A percentile compares a stretch with the other conserved stretches of the same genome.
These are phyloP conservation scores for Eupithecia inturbata DNA, from an alignment of 2,888 invertebrate genomes.

Conservation along the genomic window DNA sequence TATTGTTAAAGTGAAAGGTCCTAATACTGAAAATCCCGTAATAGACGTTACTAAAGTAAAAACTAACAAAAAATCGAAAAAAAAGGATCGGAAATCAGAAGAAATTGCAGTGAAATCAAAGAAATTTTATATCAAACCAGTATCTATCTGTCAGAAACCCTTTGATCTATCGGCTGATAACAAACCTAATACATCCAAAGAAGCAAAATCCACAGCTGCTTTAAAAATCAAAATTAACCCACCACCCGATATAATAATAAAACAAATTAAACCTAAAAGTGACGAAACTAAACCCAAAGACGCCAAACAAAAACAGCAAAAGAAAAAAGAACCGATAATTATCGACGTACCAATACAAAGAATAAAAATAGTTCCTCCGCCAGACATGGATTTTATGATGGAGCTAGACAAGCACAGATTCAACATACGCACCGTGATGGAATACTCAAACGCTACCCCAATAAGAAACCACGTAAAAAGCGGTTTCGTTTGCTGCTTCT, in stretches of 20 bases:
- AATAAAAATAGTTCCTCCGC: slow-evolving; percentile 30
- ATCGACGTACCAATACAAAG: slow-evolving; percentile 17
- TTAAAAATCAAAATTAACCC: slow-evolving; percentile 28
- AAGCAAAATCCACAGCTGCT: neutral
- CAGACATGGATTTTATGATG: slow-evolving; percentile 38
- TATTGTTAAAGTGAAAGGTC: slow-evolving; percentile 31
- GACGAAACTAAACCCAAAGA: neutral
- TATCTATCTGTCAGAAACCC: slow-evolving; percentile 11
- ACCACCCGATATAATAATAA: slow-evolving; percentile 27
- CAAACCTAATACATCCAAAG: slow-evolving; percentile 6
- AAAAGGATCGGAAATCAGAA: neutral
- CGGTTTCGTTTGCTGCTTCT: slow-evolving; percentile 51
- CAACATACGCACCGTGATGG: slow-evolving; percentile 37
- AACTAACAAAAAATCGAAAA: neutral
- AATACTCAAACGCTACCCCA: slow-evolving; percentile 59
- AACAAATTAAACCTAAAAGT: slow-evolving; percentile 22
- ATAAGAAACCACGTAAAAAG: slow-evolving; percentile 46
- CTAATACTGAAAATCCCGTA: slow-evolving; percentile 24
- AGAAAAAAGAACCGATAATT: slow-evolving; percentile 4
- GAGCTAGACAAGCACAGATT: slow-evolving; percentile 34
- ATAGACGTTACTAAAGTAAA: slow-evolving; percentile 17
- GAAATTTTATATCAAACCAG: slow-evolving; percentile 23
- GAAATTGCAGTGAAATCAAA: slow-evolving; percentile 15
- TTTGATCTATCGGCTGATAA: neutral
- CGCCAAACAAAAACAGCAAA: slow-evolving; percentile 10